phyloP scores from a whole-genome alignment of 2,113 vertebrate genomes.

The Meriones unguiculatus region DNA sequence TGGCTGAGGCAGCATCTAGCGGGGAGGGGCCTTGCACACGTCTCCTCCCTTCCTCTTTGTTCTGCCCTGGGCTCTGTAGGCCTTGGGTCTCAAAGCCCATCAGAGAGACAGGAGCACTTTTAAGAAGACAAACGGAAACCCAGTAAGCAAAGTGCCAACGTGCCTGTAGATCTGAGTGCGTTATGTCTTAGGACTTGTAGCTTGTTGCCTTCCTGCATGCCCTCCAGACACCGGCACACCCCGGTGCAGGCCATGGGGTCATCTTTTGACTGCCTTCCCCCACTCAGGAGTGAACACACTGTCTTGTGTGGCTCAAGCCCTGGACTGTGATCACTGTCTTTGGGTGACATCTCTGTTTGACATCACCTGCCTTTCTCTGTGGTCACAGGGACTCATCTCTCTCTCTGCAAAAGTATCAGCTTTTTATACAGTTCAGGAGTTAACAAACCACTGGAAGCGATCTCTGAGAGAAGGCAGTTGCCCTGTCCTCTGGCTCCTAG shows the following conservation, averaged over 20 bases:
- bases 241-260: background rate
- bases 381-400: background rate
- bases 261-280: background rate
- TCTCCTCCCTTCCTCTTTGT: background rate
- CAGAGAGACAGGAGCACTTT: background rate
- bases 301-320: background rate
- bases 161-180: background rate
- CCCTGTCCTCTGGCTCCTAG: background rate
- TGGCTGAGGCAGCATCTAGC: background rate
- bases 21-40: background rate
- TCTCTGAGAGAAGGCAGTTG: constrained; percentile 13
- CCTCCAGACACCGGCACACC: background rate
- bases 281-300: background rate
- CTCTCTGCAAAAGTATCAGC: background rate
- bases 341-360: background rate
- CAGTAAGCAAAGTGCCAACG: background rate
- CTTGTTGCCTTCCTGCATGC: background rate
- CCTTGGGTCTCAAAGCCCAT: background rate
- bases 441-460: background rate
- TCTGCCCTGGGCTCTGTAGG: background rate
- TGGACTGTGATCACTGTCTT: fast-evolving
- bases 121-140: constrained; percentile 1
- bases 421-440: background rate
- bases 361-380: background rate
- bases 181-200: background rate